These are phyloP conservation scores for Piaya cayana DNA, from an alignment of 2,113 vertebrate genomes.

Conservation along the genomic window DNA sequence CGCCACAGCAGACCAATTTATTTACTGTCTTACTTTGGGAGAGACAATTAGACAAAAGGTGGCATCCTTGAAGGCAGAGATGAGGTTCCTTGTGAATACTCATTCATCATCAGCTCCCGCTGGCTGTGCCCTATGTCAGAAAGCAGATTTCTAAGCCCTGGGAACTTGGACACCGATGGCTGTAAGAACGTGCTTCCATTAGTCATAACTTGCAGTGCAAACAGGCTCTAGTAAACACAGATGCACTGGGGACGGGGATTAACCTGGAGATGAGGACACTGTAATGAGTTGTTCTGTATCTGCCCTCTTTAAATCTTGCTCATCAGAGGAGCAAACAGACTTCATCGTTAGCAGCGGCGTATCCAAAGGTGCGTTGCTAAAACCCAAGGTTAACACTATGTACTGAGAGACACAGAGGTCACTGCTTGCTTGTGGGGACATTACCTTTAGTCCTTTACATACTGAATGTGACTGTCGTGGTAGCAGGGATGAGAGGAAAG, in stretches of 20 bases:
- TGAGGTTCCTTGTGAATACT: not conserved
- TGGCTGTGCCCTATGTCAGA: not conserved
- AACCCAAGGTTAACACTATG: not conserved
- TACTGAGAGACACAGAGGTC: not conserved
- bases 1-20: not conserved
- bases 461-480: not conserved
- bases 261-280: slow-evolving; percentile 8
- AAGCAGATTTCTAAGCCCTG: slow-evolving; percentile 33
- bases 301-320: not conserved
- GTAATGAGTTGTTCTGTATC: not conserved
- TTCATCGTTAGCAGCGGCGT: not conserved
- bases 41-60: not conserved
- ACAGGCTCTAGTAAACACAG: slow-evolving; percentile 30
- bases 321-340: not conserved
- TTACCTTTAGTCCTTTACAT: not conserved
- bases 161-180: not conserved
- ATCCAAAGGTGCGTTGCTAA: not conserved
- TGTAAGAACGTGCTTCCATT: not conserved
- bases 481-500: too few relatives aligned
- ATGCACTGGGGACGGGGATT: slow-evolving; percentile 29
- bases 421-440: not conserved
- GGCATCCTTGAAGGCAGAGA: not conserved
- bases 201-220: slow-evolving; percentile 1
- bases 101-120: slow-evolving; percentile 15
- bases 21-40: not conserved